These are phyloP conservation scores for Megaustenia siamemsis DNA, from an alignment of 2,888 invertebrate genomes.

Conservation along the genomic window DNA sequence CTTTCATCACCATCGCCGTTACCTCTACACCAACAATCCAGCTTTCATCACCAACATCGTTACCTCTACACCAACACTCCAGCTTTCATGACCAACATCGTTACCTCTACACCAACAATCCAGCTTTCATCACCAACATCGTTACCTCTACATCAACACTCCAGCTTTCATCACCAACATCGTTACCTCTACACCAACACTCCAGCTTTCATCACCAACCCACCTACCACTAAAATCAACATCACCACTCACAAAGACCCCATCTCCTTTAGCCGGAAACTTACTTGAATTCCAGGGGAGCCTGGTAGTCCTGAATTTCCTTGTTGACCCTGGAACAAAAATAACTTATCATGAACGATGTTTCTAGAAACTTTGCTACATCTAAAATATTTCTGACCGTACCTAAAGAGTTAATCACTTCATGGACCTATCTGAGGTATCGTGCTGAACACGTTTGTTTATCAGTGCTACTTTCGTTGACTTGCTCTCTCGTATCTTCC, in stretches of 20 bases:
- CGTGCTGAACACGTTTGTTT: too few relatives aligned
- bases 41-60: background rate
- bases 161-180: background rate
- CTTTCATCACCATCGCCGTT: background rate
- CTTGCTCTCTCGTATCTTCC: too few relatives aligned
- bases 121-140: background rate
- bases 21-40: background rate
- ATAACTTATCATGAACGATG: too few relatives aligned
- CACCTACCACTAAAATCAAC: background rate
- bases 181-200: background rate
- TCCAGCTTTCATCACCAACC: background rate
- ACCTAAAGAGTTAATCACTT: too few relatives aligned
- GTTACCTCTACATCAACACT: background rate
- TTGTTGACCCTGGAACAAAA: background rate
- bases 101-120: too few relatives aligned
- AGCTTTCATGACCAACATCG: background rate
- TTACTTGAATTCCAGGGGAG: background rate
- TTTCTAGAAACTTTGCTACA: too few relatives aligned
- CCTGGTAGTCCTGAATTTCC: constrained; percentile 8
- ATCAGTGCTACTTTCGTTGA: too few relatives aligned
- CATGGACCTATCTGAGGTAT: too few relatives aligned
- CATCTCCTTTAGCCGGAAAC: background rate
- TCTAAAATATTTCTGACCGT: too few relatives aligned
- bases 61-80: background rate
- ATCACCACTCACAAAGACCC: background rate